Evolutionary conservation across 2,797 vertebrate genomes (phyloP).

Genomic region (Ispidina lecontei): DNA sequence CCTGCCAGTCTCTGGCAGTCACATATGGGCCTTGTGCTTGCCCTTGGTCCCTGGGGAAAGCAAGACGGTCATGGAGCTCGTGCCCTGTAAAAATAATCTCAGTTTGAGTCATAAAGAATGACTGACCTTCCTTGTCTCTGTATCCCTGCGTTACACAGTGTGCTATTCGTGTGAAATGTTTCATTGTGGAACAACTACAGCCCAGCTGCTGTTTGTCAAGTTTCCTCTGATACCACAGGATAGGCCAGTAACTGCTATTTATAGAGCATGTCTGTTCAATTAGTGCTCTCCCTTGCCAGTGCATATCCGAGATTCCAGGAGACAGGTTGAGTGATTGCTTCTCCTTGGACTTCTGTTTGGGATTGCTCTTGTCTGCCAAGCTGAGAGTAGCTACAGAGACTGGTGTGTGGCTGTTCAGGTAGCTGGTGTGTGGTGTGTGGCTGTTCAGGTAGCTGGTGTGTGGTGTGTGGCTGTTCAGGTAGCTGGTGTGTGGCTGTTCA

Average conservation of each 20-base stretch:
- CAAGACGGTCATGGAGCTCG: background rate
- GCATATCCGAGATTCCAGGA: background rate
- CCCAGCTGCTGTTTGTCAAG: constrained; percentile 24
- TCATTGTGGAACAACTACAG: background rate
- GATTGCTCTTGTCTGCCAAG: background rate
- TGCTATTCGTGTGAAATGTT: background rate
- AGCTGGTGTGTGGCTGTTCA: background rate
- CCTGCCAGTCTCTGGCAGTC: background rate
- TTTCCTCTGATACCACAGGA: background rate
- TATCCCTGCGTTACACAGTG: background rate
- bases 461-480: no score
- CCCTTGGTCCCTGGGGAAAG: background rate
- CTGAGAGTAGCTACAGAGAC: background rate
- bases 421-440: no score
- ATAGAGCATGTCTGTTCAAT: background rate
- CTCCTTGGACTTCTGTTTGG: background rate
- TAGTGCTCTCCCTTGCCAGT: background rate
- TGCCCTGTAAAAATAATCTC: background rate
- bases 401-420: no score
- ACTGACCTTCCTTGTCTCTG: background rate
- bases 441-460: background rate
- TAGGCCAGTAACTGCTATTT: constrained; percentile 24
- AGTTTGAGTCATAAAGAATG: background rate
- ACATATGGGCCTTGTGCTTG: background rate
- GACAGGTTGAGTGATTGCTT: background rate